Evolutionary conservation across 2,113 vertebrate genomes (phyloP).

Genomic region (Sakesphorus luctuosus): DNA sequence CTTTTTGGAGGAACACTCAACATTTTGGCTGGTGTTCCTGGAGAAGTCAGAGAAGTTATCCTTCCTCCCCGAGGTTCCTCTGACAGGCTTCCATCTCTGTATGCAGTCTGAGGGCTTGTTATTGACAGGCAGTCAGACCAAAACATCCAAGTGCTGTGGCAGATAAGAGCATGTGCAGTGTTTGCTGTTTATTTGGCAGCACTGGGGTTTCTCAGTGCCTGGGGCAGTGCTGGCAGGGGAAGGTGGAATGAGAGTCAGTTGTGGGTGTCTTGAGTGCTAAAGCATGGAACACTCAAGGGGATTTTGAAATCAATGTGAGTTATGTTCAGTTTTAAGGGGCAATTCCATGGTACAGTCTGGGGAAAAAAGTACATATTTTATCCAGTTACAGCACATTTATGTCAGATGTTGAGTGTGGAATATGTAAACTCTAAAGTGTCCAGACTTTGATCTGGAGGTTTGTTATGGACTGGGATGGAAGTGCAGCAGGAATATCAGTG

Average conservation of each 20-base stretch:
- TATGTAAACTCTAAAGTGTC: neutral
- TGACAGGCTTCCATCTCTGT: neutral
- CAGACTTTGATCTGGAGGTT: neutral
- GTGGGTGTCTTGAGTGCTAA: accelerated
- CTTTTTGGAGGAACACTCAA: neutral
- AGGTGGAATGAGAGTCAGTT: accelerated
- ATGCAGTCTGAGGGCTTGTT: neutral
- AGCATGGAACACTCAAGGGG: accelerated
- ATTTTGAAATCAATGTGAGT: accelerated
- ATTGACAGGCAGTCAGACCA: neutral
- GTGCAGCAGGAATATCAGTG: neutral
- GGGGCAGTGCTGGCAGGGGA: accelerated
- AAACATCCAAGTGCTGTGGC: neutral
- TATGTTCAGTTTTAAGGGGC: neutral
- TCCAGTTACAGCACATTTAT: neutral
- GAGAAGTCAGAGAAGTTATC: neutral
- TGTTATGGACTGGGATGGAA: neutral
- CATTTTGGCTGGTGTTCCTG: neutral
- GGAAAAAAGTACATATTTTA: accelerated
- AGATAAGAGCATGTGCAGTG: neutral
- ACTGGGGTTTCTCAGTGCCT: accelerated
- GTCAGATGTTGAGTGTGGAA: neutral
- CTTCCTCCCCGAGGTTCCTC: neutral
- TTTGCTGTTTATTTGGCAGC: neutral
- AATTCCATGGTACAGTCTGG: neutral